These are phyloP conservation scores for Gadopsis marmoratus DNA, from an alignment of 2,797 vertebrate genomes.

Conservation along the genomic window DNA sequence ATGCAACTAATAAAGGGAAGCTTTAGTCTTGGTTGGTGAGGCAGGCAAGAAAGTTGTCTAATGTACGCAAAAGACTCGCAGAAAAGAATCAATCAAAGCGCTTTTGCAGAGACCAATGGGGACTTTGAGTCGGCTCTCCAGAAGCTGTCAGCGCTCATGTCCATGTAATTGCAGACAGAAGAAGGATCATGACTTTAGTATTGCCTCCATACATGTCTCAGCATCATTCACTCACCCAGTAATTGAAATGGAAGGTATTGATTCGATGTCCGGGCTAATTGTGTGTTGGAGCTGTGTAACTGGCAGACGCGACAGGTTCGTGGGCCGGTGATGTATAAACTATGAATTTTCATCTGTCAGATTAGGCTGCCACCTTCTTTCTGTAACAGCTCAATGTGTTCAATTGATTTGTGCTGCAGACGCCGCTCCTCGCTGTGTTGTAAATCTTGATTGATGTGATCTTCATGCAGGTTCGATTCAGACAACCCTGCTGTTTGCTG, in stretches of 20 bases:
- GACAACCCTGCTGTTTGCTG: conserved; percentile 32
- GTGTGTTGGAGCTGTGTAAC: conserved; percentile 34
- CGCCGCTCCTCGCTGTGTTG: conserved; percentile 17
- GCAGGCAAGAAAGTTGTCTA: not conserved
- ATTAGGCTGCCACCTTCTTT: conserved; percentile 29
- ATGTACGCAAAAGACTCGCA: conserved; percentile 31
- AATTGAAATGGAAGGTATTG: conserved; percentile 65
- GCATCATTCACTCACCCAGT: conserved; percentile 34
- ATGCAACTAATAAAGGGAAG: conserved; percentile 8
- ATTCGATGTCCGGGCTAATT: conserved; percentile 66
- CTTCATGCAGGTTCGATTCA: conserved; percentile 26
- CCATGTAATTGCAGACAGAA: conserved; percentile 27
- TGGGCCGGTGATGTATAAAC: conserved; percentile 37
- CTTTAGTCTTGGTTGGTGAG: not conserved
- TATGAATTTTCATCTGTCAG: conserved; percentile 62
- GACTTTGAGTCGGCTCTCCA: conserved; percentile 52
- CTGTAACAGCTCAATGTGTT: conserved; percentile 48
- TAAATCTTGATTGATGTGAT: conserved; percentile 42
- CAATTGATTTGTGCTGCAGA: conserved; percentile 63
- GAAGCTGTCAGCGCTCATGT: conserved; percentile 49
- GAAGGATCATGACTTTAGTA: conserved; percentile 55
- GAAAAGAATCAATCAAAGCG: conserved; percentile 62
- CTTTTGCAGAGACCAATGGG: conserved; percentile 58
- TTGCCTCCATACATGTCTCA: conserved; percentile 44
- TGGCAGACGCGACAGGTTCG: conserved; percentile 56